Evolutionary conservation across 2,797 vertebrate species (phyloP), one percentile per base, ranked within the genome.

Genomic region (Pantherophis alleghaniensis): DNA sequence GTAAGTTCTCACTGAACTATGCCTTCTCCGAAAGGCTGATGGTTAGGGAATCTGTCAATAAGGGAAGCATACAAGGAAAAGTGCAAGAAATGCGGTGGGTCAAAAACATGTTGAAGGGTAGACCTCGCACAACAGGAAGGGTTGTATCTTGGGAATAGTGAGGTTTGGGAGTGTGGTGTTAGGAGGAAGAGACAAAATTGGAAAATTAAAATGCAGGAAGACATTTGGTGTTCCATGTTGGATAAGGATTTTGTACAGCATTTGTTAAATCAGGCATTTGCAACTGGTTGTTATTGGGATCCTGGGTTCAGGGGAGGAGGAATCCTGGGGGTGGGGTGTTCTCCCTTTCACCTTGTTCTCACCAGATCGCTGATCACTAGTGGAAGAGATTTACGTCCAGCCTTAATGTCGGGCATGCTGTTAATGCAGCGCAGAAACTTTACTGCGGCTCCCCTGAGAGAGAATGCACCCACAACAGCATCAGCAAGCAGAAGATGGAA

Each of bases 391-490:
- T 99, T 99, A 97, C 99, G 98, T 97, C 98, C 99, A 28, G 95
- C 96, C 95, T 98, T 98, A 97, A 99, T 98, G 97, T 99, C 98
- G 95, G 99, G 99, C 99, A 99, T 99, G 97, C 99, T 99, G 98
- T 99, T 98, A 96, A 99, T 99, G 97, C 97, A 97, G 96, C 96
- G 96, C 93, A 97, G 97, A 96, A 97, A 97, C 95, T 95, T 97
- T 94, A 97, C 97, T 90, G 97, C 97, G 1, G 97, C 97, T 96
- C 97, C 97, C 88, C 97, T 97, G 96, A 87, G 92, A n/a, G 90
- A 94, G 10, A 91, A 93, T 83, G 90, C n/a, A 93, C 96, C 95
- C 96, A 91, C 94, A 86, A 93, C 91, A 95, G 94, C 95, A 93
- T 92, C 95, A 90, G 60, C 59, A 57, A n/a, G 88, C 37, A 53